Percentiles rank a stretch among this genome's conserved stretches.
phyloP scores from a whole-genome alignment of 2,113 vertebrate species.

The Psittacus erithacus region DNA sequence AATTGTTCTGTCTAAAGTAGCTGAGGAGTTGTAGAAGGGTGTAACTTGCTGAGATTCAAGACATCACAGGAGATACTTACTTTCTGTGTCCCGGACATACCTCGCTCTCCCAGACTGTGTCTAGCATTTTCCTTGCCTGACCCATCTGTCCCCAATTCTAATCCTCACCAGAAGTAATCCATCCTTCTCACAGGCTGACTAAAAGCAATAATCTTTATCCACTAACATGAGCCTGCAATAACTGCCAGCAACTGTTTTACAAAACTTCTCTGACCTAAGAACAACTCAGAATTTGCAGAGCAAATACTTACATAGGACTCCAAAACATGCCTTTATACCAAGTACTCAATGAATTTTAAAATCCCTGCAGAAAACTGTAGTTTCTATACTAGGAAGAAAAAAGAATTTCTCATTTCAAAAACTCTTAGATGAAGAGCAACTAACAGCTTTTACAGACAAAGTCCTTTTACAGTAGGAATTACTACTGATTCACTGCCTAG shows the following conservation, averaged over 20 bases:
- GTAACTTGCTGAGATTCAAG: neutral
- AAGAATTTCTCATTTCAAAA: neutral
- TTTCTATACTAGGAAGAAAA: neutral
- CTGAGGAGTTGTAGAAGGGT: neutral
- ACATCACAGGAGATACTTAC: neutral
- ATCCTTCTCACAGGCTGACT: neutral
- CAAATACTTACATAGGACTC: neutral
- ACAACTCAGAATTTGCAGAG: neutral
- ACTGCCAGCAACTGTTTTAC: neutral
- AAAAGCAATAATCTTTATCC: neutral
- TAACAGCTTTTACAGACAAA: neutral
- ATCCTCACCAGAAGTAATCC: conserved; percentile 12
- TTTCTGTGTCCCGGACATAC: neutral
- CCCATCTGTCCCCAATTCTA: neutral
- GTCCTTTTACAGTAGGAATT: neutral
- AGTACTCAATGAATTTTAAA: neutral
- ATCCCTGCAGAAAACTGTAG: neutral
- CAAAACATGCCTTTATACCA: neutral
- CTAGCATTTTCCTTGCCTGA: neutral
- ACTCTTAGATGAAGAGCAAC: neutral
- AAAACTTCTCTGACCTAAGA: neutral
- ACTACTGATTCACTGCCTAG: neutral
- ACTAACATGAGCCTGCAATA: neutral
- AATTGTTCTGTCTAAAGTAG: neutral
- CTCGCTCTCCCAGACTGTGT: neutral